Base-by-base conservation (phyloP, 2,888 invertebrate genomes). In the Sinelater perroti region DNA sequence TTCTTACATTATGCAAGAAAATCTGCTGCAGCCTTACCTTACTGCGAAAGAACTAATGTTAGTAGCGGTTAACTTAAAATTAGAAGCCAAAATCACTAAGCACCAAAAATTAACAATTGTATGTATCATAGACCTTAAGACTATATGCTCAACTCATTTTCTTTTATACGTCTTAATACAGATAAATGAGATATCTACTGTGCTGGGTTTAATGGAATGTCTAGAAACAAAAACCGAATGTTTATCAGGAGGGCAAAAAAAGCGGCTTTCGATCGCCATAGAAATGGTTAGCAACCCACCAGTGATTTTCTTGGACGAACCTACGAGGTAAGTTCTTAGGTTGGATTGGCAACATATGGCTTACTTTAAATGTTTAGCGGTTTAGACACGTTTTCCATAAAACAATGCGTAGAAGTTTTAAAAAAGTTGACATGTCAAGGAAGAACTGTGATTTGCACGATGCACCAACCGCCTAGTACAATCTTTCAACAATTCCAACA, bases 241-340 rank as follows among this genome's bases (percentile, higher is more conserved):
- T 47, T 79, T 92, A 10, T 91, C 90, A 1, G 91, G 91, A 1
- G 92, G 92, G 1, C 91, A 92, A 77, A 81, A 85, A 42, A 91
- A 91, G 72, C 80, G 92, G 8, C 81, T 92, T 2, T 86, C 89
- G 0, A 85, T 92, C 2, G 91, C 90, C 0, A 74, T 90, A 63
- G 92, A 92, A 74, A 80, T 92, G 51, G 89, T 92, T 63, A 91
- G 89, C 78, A 92, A 92, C 74, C 92, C 91, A 6, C 90, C 91
- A 0, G 84, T 91, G 28, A 88, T 91, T 75, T 91, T 91, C 75
- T 79, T 91, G 66, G 91, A 91, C 74, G 91, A 91, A 75, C 91
- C 91, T 14, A 91, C 91, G 1, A 89, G 89, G 91, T 90, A n/a
- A 83, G 83, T 79, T 26, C 1, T 6, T 36, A n/a, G 31, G 11